Base-by-base conservation (phyloP, 1,140 invertebrate species). In the Elymnias hypermnestra region DNA sequence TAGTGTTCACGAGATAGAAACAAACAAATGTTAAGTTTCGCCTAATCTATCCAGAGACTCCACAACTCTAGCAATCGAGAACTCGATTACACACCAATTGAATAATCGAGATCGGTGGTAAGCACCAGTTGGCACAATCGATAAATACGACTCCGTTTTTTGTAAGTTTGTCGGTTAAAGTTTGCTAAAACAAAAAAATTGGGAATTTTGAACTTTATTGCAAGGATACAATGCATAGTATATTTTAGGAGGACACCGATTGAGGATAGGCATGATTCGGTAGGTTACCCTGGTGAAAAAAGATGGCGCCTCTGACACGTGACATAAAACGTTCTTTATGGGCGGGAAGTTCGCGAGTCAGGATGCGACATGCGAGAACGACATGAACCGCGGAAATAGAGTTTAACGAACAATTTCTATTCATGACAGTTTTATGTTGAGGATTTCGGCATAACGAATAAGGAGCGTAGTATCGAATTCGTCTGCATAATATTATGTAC, bases 121-220 rank as follows among this genome's bases (percentile, higher is more conserved):
- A 79, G 77, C 77, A 82, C 79, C 58, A 76, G 70, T 71, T 83
- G 79, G 77, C 67, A 83, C 79, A 83, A 82, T 83, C 79, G 64
- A 82, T 83, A 76, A 29, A 65, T 56, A 64, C 63, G 62, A 72
- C 48, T 67, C 57, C 62, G 40, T 57, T 61, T 77, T 79, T 82
- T 68, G 58, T 59, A 58, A 42, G 33, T 40, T 39, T 15, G 45
- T 22, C 53, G 50, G 36, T 46, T 59, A 38, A 55, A 62, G 53
- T 69, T 65, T 63, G 47, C 43, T 45, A 28, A 40, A 39, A 44
- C 60, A 65, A 51, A 40, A 39, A 37, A 42, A 40, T 52, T 26
- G 40, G 10, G 44, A 35, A 72, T 53, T 65, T 56, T 77, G 14
- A 52, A 52, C 72, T 61, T 45, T 77, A 73, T 63, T 36, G 46